Percentiles rank a stretch among this genome's conserved stretches.
These are phyloP conservation scores for Polypterus bichir DNA, from an alignment of 2,113 vertebrate species.

Conservation along the genomic window DNA sequence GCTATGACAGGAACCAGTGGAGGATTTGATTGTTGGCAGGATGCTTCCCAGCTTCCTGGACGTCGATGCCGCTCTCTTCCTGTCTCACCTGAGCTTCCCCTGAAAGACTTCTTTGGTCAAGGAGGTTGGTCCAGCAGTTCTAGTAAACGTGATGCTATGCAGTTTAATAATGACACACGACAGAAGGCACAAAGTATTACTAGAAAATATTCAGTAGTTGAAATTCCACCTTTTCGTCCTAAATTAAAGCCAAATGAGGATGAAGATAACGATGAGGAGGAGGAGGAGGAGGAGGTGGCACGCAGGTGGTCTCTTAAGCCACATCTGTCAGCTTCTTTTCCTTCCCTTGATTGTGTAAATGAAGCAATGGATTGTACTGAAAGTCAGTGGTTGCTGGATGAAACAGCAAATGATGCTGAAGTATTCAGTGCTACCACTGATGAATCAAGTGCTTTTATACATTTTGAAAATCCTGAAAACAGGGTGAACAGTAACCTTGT, in stretches of 20 bases:
- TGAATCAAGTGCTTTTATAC: constrained; percentile 15
- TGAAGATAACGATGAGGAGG: constrained; percentile 9
- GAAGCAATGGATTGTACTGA: constrained; percentile 84
- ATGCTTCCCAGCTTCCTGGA: constrained; percentile 43
- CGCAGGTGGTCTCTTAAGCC: constrained; percentile 28
- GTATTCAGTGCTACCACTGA: background rate
- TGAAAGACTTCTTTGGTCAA: constrained; percentile 48
- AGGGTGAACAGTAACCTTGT: constrained; percentile 13
- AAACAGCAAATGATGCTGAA: constrained; percentile 23
- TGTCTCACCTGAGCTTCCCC: constrained; percentile 65
- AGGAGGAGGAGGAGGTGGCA: constrained; percentile 10
- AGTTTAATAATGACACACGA: constrained; percentile 43
- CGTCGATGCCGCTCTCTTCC: constrained; percentile 79
- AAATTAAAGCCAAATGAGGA: constrained; percentile 35
- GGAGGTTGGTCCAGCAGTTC: constrained; percentile 37
- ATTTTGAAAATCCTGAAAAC: constrained; percentile 18
- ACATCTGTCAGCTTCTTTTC: constrained; percentile 7
- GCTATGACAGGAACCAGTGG: constrained; percentile 21
- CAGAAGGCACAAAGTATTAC: constrained; percentile 54
- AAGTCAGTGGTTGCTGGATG: constrained; percentile 46
- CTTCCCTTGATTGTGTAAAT: constrained; percentile 35
- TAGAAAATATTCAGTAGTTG: constrained; percentile 69
- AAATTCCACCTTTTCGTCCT: constrained; percentile 76
- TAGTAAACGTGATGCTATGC: constrained; percentile 44
- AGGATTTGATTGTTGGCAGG: constrained; percentile 44